Evolutionary conservation across 2,113 vertebrate genomes (phyloP).

Genomic region (Cyrtonyx montezumae): DNA sequence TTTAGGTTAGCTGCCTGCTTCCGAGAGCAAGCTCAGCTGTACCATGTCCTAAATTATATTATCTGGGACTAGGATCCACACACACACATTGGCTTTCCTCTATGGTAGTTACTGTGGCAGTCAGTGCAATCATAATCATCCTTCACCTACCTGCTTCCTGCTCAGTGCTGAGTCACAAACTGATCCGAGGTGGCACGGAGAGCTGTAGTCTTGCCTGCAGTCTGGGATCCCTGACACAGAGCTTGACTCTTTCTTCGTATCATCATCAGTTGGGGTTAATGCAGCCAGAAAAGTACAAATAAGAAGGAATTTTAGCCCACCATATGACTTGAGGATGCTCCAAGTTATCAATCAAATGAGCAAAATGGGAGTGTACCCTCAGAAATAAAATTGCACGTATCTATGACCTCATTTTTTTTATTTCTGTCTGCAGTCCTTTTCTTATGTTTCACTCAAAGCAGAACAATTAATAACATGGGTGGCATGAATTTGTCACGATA

Average conservation of each 20-base stretch:
- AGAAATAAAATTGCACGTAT: neutral
- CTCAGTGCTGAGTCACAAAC: neutral
- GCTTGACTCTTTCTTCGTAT: neutral
- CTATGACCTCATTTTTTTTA: neutral
- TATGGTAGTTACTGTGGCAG: neutral
- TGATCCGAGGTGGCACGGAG: accelerated
- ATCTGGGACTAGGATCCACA: neutral
- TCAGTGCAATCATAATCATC: neutral
- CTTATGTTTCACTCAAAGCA: neutral
- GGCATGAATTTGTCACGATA: neutral
- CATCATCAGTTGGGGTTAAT: neutral
- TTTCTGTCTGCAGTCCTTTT: neutral
- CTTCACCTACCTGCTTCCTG: neutral
- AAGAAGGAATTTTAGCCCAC: neutral
- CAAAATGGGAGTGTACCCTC: neutral
- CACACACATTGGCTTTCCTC: neutral
- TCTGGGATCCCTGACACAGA: neutral
- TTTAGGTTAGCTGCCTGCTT: neutral
- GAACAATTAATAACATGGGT: neutral
- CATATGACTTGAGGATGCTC: neutral
- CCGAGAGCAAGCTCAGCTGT: neutral
- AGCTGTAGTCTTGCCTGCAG: neutral
- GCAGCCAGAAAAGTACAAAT: neutral
- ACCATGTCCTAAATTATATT: neutral
- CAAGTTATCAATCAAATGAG: neutral